Evolutionary conservation across 2,113 vertebrate species (phyloP), one percentile per base, ranked within the genome.

Genomic region (Pelvicachromis taeniatus): DNA sequence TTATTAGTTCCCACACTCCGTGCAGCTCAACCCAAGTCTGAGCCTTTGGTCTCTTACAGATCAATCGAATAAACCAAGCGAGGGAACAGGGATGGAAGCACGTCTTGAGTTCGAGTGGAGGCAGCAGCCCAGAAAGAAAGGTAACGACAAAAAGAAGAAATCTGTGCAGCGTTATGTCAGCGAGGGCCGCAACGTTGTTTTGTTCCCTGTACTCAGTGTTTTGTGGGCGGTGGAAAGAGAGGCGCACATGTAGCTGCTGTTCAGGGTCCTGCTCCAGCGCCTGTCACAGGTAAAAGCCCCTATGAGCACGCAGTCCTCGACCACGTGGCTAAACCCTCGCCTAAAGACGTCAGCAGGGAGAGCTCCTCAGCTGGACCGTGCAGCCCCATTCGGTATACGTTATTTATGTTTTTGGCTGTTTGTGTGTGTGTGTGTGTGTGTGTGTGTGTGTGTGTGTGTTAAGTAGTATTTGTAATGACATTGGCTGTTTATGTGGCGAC

Each of bases 1-100:
- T 48, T 26, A 0, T 10, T 42, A 12, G 17, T n/a, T 58, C 7
- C 55, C 77, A 77, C 79, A 11, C 21, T 42, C 33, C 54, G 23
- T 26, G 16, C 65, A 23, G 26, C 29, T 70, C 21, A 21, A 23
- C 56, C 35, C 65, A 9, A 31, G 13, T 42, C 38, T 31, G 40
- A 80, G 45, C 8, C 21, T 84, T 26, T 85, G 8, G 73, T 84
- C 42, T 81, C 6, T 63, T 19, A 23, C 93, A 99, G 99, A 95
- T 99, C 88, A 97, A 96, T 93, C 96, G 96, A 87, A 98, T 99
- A 95, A 98, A 99, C 93, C 97, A 97, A 95, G 98, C 98, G 79
- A 96, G 98, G 93, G 99, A 99, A 83, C 98, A 98, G 95, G 99
- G 99, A 90, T 99, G 99, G 99, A 97, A 96, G 81, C 97, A 97